These are phyloP conservation scores for Lutraria lutraria DNA, from an alignment of 2,888 invertebrate species.

Conservation along the genomic window DNA sequence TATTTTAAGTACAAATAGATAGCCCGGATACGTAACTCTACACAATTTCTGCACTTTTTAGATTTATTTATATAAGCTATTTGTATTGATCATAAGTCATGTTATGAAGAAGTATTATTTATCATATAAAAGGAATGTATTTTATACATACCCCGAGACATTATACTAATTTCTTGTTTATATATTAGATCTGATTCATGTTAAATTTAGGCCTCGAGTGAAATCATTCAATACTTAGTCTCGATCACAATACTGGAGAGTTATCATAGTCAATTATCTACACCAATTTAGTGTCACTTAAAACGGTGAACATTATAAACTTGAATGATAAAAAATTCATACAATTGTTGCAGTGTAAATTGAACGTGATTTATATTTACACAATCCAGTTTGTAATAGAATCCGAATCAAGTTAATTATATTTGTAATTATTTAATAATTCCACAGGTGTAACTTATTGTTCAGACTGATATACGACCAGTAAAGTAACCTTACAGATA, in stretches of 20 bases:
- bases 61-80: not conserved
- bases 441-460: not conserved
- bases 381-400: not conserved
- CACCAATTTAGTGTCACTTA: not conserved
- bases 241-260: not conserved
- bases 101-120: not conserved
- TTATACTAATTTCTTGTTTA: slow-evolving; percentile 20
- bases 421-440: not conserved
- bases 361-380: not conserved
- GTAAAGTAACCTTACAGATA: not conserved
- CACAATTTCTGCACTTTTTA: not conserved
- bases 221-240: slow-evolving; percentile 5
- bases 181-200: not conserved
- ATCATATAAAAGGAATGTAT: slow-evolving; percentile 10
- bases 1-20: not conserved
- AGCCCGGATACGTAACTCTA: not conserved
- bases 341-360: not conserved
- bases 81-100: not conserved
- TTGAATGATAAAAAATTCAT: slow-evolving; percentile 3
- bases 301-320: not conserved
- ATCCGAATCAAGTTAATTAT: not conserved
- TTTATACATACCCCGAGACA: not conserved
- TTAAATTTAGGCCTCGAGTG: not conserved
- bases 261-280: not conserved
- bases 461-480: not conserved